Conservation (phyloP, 2,797 vertebrate species). For the Rhodeus uyekii region DNA sequence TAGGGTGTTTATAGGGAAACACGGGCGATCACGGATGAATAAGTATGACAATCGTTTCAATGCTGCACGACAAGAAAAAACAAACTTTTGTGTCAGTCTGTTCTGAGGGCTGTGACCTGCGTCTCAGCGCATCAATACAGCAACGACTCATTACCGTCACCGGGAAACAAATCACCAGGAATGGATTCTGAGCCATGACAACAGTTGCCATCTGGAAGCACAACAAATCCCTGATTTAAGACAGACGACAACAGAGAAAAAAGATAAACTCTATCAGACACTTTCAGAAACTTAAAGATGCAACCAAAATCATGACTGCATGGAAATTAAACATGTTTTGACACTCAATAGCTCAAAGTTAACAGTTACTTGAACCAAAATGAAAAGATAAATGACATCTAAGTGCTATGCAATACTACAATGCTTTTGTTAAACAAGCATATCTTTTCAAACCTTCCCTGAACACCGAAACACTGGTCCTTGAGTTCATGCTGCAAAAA, state of each 20-base stretch:
- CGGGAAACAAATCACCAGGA: not conserved
- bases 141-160: not conserved
- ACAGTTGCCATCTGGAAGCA: conserved; percentile 36
- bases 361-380: not conserved
- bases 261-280: not conserved
- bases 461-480: not conserved
- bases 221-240: conserved; percentile 25
- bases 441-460: not conserved
- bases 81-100: not conserved
- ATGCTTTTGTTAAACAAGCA: not conserved
- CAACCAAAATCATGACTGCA: not conserved
- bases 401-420: not conserved
- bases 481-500: not conserved
- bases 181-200: conserved; percentile 20
- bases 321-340: not conserved
- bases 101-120: not conserved
- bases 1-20: not conserved
- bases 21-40: not conserved
- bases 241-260: not conserved
- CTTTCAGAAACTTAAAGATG: not conserved
- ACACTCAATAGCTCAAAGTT: not conserved
- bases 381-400: not conserved
- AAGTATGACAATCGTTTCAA: not conserved
- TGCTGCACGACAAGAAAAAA: conserved; percentile 2
- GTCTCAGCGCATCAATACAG: conserved; percentile 15